These are phyloP conservation scores for Subanguina moxae DNA, from an alignment of 1,140 invertebrate species.

Conservation along the genomic window DNA sequence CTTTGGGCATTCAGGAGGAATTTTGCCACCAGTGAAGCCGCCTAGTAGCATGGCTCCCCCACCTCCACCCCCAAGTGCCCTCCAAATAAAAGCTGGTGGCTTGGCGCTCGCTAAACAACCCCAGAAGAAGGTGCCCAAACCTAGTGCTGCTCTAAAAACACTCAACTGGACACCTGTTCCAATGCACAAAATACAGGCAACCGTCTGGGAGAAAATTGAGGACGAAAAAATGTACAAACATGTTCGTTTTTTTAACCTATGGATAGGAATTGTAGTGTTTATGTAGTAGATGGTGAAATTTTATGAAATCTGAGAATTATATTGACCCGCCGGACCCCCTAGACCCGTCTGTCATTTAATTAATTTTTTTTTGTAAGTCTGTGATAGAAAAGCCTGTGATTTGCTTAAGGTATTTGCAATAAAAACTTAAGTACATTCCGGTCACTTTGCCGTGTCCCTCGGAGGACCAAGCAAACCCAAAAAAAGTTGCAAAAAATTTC, in stretches of 20 bases:
- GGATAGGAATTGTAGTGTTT: background rate
- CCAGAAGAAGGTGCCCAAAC: conserved; percentile 73
- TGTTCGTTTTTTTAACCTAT: conserved; percentile 54
- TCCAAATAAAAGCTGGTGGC: conserved; percentile 57
- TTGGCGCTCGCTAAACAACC: conserved; percentile 61
- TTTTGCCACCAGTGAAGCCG: conserved; percentile 41
- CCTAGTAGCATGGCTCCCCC: conserved; percentile 59
- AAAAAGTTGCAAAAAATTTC: no score
- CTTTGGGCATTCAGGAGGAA: conserved; percentile 6
- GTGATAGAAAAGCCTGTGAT: no score
- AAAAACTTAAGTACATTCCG: no score
- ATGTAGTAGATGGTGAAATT: no score
- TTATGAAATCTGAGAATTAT: no score
- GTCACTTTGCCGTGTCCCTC: no score
- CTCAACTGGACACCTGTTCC: conserved; percentile 95
- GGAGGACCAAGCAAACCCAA: no score
- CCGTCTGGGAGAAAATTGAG: conserved; percentile 88
- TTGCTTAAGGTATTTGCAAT: no score
- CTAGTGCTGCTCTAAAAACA: conserved; percentile 84
- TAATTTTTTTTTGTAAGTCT: no score
- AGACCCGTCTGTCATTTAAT: no score
- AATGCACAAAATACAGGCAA: conserved; percentile 68
- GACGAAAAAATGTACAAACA: conserved; percentile 84
- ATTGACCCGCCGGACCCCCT: no score
- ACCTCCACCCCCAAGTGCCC: conserved; percentile 61